Evolutionary conservation across 2,888 invertebrate genomes (phyloP).

Genomic region (Biston betularia): DNA sequence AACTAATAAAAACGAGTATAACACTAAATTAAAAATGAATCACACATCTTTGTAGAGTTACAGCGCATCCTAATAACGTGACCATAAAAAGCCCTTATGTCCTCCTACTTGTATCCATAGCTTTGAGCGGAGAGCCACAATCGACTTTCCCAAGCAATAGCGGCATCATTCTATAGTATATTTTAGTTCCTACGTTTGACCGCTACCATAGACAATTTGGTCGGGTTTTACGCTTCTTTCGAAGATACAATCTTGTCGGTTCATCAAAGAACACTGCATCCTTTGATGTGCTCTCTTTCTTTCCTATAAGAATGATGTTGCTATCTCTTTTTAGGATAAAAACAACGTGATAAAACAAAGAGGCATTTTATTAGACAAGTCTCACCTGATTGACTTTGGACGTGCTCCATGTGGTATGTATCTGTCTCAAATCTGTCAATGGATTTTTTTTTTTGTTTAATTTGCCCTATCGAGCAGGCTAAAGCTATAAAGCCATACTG

Average conservation of each 20-base stretch:
- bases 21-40: conserved; percentile 14
- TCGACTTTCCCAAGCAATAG: not conserved
- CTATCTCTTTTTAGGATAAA: conserved; percentile 17
- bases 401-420: no score
- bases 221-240: conserved; percentile 15
- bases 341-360: conserved; percentile 9
- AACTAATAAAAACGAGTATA: not conserved
- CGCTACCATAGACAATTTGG: not conserved
- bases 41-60: conserved; percentile 8
- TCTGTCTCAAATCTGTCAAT: no score
- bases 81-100: conserved; percentile 16
- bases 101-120: not conserved
- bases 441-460: no score
- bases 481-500: no score
- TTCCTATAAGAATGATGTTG: not conserved
- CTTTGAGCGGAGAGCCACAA: not conserved
- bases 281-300: conserved; percentile 30
- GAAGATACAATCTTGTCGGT: conserved; percentile 34
- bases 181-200: not conserved
- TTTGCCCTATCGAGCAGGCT: no score
- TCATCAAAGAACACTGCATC: conserved; percentile 30
- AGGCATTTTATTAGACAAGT: conserved; percentile 1
- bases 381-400: conserved; percentile 2
- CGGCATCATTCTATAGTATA: not conserved
- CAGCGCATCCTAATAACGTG: conserved; percentile 15